phyloP scores from a whole-genome alignment of 1,140 invertebrate genomes.

The Hylaeus volcanicus region DNA sequence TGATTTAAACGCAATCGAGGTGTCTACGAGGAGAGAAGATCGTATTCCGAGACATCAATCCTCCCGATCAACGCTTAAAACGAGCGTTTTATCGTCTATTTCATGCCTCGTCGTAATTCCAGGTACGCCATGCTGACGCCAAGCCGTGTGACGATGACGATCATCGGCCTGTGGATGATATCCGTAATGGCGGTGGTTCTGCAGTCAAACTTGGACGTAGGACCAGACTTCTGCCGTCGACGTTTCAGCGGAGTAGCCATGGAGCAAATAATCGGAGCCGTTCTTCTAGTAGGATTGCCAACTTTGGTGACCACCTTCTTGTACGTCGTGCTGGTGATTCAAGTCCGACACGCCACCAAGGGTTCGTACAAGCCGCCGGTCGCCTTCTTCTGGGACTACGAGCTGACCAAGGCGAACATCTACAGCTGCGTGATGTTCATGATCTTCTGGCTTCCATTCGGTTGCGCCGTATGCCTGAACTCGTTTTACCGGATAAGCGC shows the following conservation, averaged over 20 bases:
- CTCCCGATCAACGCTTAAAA: neutral
- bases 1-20: too few species aligned
- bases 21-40: too few species aligned
- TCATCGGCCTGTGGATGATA: slow-evolving; percentile 81
- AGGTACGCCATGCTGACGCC: slow-evolving; percentile 79
- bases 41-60: neutral
- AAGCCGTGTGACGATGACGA: slow-evolving; percentile 80
- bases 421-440: slow-evolving; percentile 84
- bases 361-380: slow-evolving; percentile 84
- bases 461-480: slow-evolving; percentile 81
- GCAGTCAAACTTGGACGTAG: slow-evolving; percentile 81
- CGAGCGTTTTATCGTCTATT: neutral
- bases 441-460: slow-evolving; percentile 86
- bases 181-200: slow-evolving; percentile 79
- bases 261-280: slow-evolving; percentile 80
- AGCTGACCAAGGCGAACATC: slow-evolving; percentile 84
- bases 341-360: slow-evolving; percentile 78
- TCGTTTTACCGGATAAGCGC: slow-evolving; percentile 80
- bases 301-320: slow-evolving; percentile 79
- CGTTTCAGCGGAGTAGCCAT: slow-evolving; percentile 69
- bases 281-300: slow-evolving; percentile 82
- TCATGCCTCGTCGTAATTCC: neutral
- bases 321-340: slow-evolving; percentile 79
- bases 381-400: slow-evolving; percentile 84
- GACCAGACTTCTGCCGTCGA: slow-evolving; percentile 85